phyloP scores from a whole-genome alignment of 2,888 invertebrate genomes.

The Macrophya annulata region DNA sequence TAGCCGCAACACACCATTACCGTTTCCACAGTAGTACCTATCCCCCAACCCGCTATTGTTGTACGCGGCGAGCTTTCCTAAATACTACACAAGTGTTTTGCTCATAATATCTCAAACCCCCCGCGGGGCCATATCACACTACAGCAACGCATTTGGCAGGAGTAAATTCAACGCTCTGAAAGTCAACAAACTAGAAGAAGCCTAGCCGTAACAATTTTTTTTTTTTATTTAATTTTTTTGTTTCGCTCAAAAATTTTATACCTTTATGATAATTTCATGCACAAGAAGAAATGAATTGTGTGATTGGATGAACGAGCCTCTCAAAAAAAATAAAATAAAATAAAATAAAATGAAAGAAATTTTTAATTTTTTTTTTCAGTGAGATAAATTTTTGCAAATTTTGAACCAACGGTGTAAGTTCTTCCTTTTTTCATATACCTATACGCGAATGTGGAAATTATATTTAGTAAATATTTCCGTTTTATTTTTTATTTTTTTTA shows the following conservation, averaged over 20 bases:
- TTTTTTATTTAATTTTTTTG: too few relatives aligned
- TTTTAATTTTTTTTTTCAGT: neutral
- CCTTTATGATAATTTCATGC: too few relatives aligned
- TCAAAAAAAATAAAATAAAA: neutral
- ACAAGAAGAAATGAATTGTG: neutral
- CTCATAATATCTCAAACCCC: constrained; percentile 25
- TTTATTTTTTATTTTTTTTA: neutral
- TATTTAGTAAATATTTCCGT: neutral
- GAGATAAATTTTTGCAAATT: neutral
- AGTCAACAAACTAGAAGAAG: neutral
- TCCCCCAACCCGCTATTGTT: constrained; percentile 51
- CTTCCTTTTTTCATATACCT: neutral
- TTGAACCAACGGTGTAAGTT: neutral
- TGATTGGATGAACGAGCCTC: neutral
- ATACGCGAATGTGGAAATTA: neutral
- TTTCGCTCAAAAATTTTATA: too few relatives aligned
- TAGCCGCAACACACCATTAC: constrained; percentile 74
- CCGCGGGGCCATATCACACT: neutral
- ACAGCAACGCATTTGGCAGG: neutral
- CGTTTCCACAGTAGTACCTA: constrained; percentile 67
- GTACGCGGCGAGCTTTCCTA: constrained; percentile 46
- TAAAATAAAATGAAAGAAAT: too few relatives aligned
- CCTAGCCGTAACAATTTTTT: too few relatives aligned
- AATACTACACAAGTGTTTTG: constrained; percentile 41
- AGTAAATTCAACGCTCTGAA: neutral